Base-by-base conservation (phyloP, 2,113 vertebrate genomes). In the Phylloscopus whistleri region DNA sequence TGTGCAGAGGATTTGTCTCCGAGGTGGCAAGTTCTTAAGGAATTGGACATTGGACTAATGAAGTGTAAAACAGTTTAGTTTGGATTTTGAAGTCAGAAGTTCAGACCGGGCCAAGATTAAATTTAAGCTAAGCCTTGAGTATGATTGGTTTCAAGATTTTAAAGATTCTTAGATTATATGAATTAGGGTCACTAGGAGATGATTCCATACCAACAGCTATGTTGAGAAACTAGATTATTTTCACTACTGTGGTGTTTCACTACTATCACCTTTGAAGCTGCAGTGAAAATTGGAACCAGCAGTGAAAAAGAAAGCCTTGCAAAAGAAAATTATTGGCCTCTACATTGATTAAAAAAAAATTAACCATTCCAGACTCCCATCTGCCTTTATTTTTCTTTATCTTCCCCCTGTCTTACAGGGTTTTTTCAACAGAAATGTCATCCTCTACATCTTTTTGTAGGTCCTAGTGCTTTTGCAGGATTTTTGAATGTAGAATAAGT, bases 1-100 rank as follows among this genome's bases (percentile, higher is more conserved):
- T 46, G n/a, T 64, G 41, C 58, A 91, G 63, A 83, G 74, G 91
- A 82, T 93, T 95, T 95, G 31, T 91, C 81, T 89, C 67, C 0
- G 4, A 89, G 81, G 72, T 89, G 67, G 58, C 28, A 84, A 68
- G 66, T 82, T 94, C 77, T 94, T 96, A 91, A 87, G 70, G 81
- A 93, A 93, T 33, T 87, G 37, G 33, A 51, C 87, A 46, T 82
- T 44, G 67, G 67, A 56, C 74, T 95, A 94, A 94, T 49, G 78
- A 95, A 95, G 53, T 43, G 56, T 87, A 64, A 84, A 87, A 37
- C 70, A 91, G 49, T 91, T 94, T 94, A 92, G 73, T 92, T 89
- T 87, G 86, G 89, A 89, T 94, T 94, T 79, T 4, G 24, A 81
- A 94, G 76, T 63, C 83, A 92, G 30, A 89, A 92, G 87, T 96